Conservation (phyloP, 1,140 invertebrate species). For the Drosophila subobscura region DNA sequence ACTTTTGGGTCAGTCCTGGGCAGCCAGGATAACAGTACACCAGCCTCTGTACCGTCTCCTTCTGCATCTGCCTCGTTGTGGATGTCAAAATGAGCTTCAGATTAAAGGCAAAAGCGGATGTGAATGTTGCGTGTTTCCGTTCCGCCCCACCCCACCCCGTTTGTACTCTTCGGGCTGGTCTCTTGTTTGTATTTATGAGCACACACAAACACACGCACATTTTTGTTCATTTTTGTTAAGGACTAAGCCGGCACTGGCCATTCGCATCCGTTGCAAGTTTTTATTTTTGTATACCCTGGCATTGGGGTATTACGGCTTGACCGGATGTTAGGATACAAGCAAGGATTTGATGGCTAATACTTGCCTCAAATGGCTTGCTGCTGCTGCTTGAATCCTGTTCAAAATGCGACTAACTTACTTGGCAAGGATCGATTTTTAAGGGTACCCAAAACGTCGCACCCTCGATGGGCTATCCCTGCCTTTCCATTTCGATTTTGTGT, state of each 20-base stretch:
- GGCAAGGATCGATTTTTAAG: too few species aligned
- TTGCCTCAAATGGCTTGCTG: too few species aligned
- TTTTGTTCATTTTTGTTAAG: constrained; percentile 25
- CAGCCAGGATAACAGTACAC: constrained; percentile 21
- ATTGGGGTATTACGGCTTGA: too few species aligned
- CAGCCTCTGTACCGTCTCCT: constrained; percentile 1
- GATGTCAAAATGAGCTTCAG: constrained; percentile 54
- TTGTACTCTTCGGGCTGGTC: constrained; percentile 11
- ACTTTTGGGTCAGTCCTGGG: constrained; percentile 75
- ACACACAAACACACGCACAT: constrained; percentile 15
- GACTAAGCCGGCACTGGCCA: constrained; percentile 35
- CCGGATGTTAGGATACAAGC: too few species aligned
- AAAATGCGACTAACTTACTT: too few species aligned
- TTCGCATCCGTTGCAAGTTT: constrained; percentile 63
- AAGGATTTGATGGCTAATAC: too few species aligned
- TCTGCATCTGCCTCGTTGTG: background rate
- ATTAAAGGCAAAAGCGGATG: constrained; percentile 76
- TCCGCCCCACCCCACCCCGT: constrained; percentile 12
- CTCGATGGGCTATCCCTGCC: too few species aligned
- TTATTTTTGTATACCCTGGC: constrained; percentile 42
- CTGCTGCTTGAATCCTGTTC: too few species aligned
- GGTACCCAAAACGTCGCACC: too few species aligned
- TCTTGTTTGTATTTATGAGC: constrained; percentile 65
- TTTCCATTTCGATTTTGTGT: constrained; percentile 66
- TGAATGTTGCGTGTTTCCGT: constrained; percentile 68